Conservation (phyloP, 2,113 vertebrate genomes). For the Ceuthmochares aereus region DNA sequence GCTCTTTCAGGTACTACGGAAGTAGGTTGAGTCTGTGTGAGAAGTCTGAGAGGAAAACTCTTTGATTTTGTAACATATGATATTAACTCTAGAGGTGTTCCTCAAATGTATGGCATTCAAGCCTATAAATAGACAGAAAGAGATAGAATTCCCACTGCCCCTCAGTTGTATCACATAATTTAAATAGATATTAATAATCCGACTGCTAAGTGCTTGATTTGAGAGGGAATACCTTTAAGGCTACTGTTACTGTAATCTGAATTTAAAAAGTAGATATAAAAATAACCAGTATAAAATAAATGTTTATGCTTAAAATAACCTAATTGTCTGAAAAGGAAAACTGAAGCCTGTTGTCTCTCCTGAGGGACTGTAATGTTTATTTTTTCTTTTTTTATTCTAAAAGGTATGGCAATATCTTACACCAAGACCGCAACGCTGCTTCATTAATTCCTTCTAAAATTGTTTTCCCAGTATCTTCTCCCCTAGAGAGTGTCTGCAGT, state of each 20-base stretch:
- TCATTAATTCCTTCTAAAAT: neutral
- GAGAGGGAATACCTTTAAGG: neutral
- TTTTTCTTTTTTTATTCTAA: neutral
- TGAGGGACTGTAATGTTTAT: neutral
- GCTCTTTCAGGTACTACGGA: neutral
- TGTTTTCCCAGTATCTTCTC: neutral
- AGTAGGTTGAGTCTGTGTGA: neutral
- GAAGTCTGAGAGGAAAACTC: neutral
- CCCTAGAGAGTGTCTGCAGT: neutral
- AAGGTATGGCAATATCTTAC: neutral
- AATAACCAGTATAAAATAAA: neutral
- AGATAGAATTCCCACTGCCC: neutral
- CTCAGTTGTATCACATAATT: neutral
- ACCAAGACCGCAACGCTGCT: too few species aligned
- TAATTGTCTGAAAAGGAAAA: neutral
- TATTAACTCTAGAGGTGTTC: neutral
- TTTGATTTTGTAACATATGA: neutral
- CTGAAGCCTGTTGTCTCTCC: neutral
- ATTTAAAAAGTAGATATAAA: neutral
- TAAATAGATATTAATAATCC: neutral
- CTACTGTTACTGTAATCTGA: neutral
- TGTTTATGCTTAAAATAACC: neutral
- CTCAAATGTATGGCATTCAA: neutral
- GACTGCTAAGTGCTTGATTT: neutral
- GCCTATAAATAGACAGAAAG: neutral